These are phyloP conservation scores for Thereva unica DNA, from an alignment of 2,888 invertebrate genomes.

Conservation along the genomic window DNA sequence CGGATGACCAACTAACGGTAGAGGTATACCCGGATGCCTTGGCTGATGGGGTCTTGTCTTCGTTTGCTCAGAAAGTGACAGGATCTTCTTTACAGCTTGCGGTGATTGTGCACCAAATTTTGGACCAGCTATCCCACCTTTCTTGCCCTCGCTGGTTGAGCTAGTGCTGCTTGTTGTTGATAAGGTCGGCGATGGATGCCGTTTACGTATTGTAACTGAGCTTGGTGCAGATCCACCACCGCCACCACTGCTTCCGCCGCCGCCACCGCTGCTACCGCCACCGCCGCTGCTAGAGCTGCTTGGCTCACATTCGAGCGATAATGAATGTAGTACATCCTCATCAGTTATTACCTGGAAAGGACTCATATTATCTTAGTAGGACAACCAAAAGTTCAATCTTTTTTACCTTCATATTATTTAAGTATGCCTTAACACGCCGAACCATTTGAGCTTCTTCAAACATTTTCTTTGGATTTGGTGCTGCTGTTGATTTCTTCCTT, in stretches of 20 bases:
- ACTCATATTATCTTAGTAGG: background rate
- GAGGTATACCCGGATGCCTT: conserved; percentile 65
- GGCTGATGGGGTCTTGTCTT: conserved; percentile 90
- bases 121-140: conserved; percentile 61
- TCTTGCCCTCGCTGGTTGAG: conserved; percentile 77
- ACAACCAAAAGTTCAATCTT: too few relatives aligned
- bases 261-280: conserved; percentile 49
- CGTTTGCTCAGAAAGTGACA: conserved; percentile 85
- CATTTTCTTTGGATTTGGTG: conserved; percentile 97
- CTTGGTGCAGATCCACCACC: conserved; percentile 61
- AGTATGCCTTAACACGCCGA: conserved; percentile 92
- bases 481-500: conserved; percentile 85
- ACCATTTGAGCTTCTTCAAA: conserved; percentile 99
- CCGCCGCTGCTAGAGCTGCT: conserved; percentile 52
- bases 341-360: conserved; percentile 69
- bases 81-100: conserved; percentile 93
- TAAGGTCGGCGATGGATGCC: conserved; percentile 91
- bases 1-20: conserved; percentile 62
- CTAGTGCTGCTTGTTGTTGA: conserved; percentile 91
- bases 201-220: conserved; percentile 65
- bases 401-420: conserved; percentile 77
- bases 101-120: conserved; percentile 88
- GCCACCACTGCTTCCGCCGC: conserved; percentile 61
- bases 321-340: conserved; percentile 84
- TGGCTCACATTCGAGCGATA: conserved; percentile 89